These are phyloP conservation scores for Danio albolineatus DNA, from an alignment of 2,797 vertebrate genomes.

Conservation along the genomic window DNA sequence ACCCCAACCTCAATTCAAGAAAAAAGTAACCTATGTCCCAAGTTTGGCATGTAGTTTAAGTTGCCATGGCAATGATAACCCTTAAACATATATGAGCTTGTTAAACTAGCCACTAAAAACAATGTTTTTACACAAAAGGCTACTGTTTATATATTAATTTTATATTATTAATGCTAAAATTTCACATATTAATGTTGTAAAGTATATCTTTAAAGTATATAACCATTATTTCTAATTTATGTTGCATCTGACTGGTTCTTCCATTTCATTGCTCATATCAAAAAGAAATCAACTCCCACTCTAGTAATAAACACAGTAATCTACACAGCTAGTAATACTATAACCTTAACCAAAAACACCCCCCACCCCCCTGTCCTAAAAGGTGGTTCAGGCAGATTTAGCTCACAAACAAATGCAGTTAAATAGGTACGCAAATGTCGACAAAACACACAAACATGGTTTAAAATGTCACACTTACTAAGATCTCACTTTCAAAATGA, in stretches of 20 bases:
- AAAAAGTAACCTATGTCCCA: no score
- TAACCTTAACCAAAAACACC: no score
- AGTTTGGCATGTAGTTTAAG: neutral
- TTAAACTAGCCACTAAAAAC: neutral
- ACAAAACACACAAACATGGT: neutral
- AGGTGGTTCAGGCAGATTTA: no score
- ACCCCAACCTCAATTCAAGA: no score
- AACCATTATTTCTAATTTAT: neutral
- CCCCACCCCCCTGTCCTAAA: no score
- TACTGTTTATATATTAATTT: no score
- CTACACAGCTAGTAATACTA: no score
- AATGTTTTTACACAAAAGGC: no score
- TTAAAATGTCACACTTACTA: neutral
- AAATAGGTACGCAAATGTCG: neutral
- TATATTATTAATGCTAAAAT: neutral
- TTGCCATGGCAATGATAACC: neutral
- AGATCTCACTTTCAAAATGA: neutral
- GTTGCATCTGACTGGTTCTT: conserved; percentile 11
- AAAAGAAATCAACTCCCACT: conserved; percentile 13
- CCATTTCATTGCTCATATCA: conserved; percentile 10
- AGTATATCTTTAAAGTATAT: no score
- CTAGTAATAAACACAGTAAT: no score
- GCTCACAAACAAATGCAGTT: no score
- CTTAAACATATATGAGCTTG: neutral
- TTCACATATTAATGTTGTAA: conserved; percentile 2